Base-by-base conservation (phyloP, 1,140 invertebrate genomes). In the Drosophila rufa region DNA sequence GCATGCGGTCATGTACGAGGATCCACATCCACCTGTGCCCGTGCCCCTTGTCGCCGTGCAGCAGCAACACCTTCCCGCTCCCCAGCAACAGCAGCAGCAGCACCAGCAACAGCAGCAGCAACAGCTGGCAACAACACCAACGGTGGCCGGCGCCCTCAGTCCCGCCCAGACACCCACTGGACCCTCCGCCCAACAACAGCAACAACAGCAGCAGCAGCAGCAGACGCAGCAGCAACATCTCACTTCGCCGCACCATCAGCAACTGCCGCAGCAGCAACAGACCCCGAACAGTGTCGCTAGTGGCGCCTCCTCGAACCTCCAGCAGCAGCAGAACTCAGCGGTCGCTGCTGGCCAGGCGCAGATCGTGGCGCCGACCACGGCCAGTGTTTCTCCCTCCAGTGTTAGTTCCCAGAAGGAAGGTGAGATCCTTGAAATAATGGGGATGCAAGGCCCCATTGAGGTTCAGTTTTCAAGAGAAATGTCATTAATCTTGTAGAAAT, bases 351-450 rank as follows among this genome's bases (percentile, higher is more conserved):
- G 81, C 55, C 92, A 93, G 75, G 81, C 89, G 50, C 92, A 93
- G 82, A 93, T 93, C 76, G 92, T 93, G 78, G 86, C 92, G 75
- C 92, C 92, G 58, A 92, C 92, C 64, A 85, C 92, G 89, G 92
- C 91, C 82, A 93, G 92, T 79, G 92, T 93, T 62, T 93, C 92
- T 80, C 92, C 92, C 66, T 92, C 92, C 75, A 93, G 92, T 91
- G 92, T 93, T 79, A 93, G 92, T 80, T 93, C 92, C 40, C 92
- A 93, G 76, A 92, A 93, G 67, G 85, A 92, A 93, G 92, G 92
- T 93, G 78, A 91, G 84, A 60, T 40, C 40, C 36, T 36, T 45
- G 14, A 65, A 38, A 38, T n/a, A 6, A 14, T 27, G 17, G 36
- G 60, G 17, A 14, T 14, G 46, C 8, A 42, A 42, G 12, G 9